Evolutionary conservation across 2,113 vertebrate species (phyloP).

Genomic region (Hippotragus niger): DNA sequence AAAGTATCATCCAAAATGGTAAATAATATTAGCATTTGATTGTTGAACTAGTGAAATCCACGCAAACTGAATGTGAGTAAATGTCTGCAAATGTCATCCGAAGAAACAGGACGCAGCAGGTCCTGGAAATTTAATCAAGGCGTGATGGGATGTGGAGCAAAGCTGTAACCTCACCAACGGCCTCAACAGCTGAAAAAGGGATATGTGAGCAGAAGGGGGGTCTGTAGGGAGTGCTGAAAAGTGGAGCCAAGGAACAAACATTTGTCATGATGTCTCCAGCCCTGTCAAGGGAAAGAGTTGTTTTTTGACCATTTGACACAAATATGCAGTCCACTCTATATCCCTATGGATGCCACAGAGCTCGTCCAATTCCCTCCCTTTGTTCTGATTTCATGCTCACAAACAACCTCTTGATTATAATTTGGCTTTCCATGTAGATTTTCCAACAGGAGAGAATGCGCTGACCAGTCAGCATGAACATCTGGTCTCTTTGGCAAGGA

Average conservation of each 20-base stretch:
- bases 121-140: slow-evolving; percentile 73
- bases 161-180: slow-evolving; percentile 64
- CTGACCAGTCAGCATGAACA: slow-evolving; percentile 71
- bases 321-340: slow-evolving; percentile 41
- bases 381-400: slow-evolving; percentile 71
- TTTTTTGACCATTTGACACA: slow-evolving; percentile 55
- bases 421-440: slow-evolving; percentile 66
- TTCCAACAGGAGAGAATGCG: slow-evolving; percentile 69
- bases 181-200: slow-evolving; percentile 69
- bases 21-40: slow-evolving; percentile 11
- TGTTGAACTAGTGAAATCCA: slow-evolving; percentile 7
- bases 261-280: slow-evolving; percentile 68
- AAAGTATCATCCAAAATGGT: not conserved
- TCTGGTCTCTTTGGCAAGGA: slow-evolving; percentile 72
- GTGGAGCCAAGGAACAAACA: slow-evolving; percentile 71
- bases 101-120: slow-evolving; percentile 59
- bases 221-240: slow-evolving; percentile 64
- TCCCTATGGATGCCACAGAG: slow-evolving; percentile 60
- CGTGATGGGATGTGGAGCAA: slow-evolving; percentile 62
- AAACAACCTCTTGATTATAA: slow-evolving; percentile 72
- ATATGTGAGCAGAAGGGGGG: slow-evolving; percentile 59
- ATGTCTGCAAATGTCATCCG: slow-evolving; percentile 55
- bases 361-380: slow-evolving; percentile 58
- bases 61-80: not conserved
- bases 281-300: slow-evolving; percentile 64